Conservation (phyloP, 2,797 vertebrate species). For the Lithobates sylvaticus region DNA sequence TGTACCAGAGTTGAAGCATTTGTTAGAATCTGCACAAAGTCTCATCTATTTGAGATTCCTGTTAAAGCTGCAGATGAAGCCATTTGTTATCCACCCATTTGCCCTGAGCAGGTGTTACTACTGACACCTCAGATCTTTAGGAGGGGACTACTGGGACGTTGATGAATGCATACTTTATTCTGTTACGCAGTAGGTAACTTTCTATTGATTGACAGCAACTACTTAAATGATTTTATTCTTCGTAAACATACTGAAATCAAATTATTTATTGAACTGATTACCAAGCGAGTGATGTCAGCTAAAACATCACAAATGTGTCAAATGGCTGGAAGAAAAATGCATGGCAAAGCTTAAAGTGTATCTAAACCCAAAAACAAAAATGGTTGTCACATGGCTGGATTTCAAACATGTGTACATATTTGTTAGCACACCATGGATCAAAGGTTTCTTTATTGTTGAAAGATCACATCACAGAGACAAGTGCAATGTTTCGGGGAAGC, state of each 20-base stretch:
- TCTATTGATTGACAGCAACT: conserved; percentile 18
- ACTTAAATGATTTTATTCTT: conserved; percentile 5
- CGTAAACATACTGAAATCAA: conserved; percentile 8
- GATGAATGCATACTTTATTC: conserved; percentile 51
- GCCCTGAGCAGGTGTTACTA: conserved; percentile 72
- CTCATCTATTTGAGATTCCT: conserved; percentile 65
- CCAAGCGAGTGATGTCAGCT: not conserved
- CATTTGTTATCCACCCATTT: conserved; percentile 75
- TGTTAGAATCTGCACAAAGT: conserved; percentile 74
- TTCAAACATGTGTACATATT: too few relatives aligned
- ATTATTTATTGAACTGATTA: not conserved
- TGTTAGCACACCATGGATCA: too few relatives aligned
- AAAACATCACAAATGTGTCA: not conserved
- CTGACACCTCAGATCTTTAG: conserved; percentile 69
- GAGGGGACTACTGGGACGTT: conserved; percentile 66
- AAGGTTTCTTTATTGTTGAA: too few relatives aligned
- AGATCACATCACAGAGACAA: too few relatives aligned
- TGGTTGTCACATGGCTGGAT: too few relatives aligned
- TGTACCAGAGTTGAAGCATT: conserved; percentile 69
- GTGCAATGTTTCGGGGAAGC: too few relatives aligned
- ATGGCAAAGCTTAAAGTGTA: not conserved
- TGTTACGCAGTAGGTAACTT: conserved; percentile 10
- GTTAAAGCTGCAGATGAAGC: conserved; percentile 54
- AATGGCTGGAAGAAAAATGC: not conserved
- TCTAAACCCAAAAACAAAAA: not conserved